Evolutionary conservation across 2,888 invertebrate species (phyloP).

Genomic region (Orthonevra nobilis): DNA sequence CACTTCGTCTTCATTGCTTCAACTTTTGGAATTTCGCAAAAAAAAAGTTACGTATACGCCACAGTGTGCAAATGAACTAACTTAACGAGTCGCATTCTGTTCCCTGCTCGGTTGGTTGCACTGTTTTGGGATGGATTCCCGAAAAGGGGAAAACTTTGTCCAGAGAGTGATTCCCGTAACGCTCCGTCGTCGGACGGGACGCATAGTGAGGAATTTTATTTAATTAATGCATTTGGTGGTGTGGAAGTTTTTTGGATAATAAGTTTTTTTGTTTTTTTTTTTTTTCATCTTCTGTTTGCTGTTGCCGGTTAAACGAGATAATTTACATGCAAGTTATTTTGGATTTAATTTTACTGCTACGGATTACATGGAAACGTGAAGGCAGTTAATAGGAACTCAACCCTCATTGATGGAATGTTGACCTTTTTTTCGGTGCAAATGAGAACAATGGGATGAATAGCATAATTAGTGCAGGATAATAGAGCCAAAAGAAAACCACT

Average conservation of each 20-base stretch:
- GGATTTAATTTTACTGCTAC: constrained; percentile 46
- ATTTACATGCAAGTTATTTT: constrained; percentile 64
- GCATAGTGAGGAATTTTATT: constrained; percentile 45
- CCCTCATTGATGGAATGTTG: constrained; percentile 30
- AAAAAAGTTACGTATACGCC: constrained; percentile 55
- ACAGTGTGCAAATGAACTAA: constrained; percentile 65
- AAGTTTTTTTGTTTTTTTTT: constrained; percentile 5
- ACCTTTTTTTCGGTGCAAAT: constrained; percentile 18
- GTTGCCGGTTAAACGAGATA: constrained; percentile 35
- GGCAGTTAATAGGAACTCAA: constrained; percentile 13
- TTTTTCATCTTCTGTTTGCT: constrained; percentile 3
- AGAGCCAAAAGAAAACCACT: no score
- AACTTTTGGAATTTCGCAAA: constrained; percentile 30
- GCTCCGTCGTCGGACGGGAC: neutral
- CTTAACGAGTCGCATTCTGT: constrained; percentile 53
- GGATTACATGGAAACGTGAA: constrained; percentile 19
- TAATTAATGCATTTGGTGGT: constrained; percentile 67
- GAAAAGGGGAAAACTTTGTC: constrained; percentile 18
- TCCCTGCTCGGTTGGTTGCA: constrained; percentile 25
- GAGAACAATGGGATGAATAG: neutral
- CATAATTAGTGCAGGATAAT: constrained; percentile 15
- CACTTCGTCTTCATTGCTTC: neutral
- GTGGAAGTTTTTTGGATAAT: constrained; percentile 47
- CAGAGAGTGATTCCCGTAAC: neutral
- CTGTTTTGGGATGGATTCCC: constrained; percentile 17